Base-by-base conservation (phyloP, 2,113 vertebrate genomes). In the Salvelinus namaycush region DNA sequence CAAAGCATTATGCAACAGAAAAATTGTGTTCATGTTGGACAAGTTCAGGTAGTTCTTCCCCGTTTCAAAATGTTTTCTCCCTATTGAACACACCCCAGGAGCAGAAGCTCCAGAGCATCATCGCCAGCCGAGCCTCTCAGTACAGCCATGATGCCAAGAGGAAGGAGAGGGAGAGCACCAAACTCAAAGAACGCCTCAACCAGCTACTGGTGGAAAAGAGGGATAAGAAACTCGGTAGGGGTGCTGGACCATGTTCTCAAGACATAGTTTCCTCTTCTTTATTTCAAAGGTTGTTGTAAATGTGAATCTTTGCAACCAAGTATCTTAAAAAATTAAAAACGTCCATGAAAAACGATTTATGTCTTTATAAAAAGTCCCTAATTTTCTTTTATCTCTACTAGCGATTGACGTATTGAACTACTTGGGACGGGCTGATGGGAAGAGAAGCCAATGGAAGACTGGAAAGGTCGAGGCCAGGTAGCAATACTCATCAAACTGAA, bases 101-200 rank as follows among this genome's bases (percentile, higher is more conserved):
- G 12, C 97, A 97, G 86, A 99, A 98, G 87, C 91, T 99, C 73
- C 98, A 99, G 86, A 97, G 90, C 74, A 94, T 99, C 80, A 95
- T 99, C 76, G 89, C 96, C 78, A 97, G 97, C 82, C 95, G 97
- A 81, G 96, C 97, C 80, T 96, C 95, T 24, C 98, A 99, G 73
- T 98, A 97, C 86, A 97, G 93, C 92, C 98, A 99, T 34, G 97
- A 98, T 73, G 94, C 97, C 92, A 99, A 98, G 87, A 96, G 97
- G 70, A 98, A 97, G 86, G 98, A 99, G 69, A 93, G 97, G 76
- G 97, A 99, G 87, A 93, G 94, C 78, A 93, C 93, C 76, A 99
- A 97, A 82, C 91, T 99, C 75, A 99, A 96, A 83, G 98, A 99
- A 44, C 95, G 97, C 5, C 91, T 99, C 1, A 93, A 96, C 89